These are phyloP conservation scores for Lamprotornis superbus DNA, from an alignment of 2,113 vertebrate genomes.

Conservation along the genomic window DNA sequence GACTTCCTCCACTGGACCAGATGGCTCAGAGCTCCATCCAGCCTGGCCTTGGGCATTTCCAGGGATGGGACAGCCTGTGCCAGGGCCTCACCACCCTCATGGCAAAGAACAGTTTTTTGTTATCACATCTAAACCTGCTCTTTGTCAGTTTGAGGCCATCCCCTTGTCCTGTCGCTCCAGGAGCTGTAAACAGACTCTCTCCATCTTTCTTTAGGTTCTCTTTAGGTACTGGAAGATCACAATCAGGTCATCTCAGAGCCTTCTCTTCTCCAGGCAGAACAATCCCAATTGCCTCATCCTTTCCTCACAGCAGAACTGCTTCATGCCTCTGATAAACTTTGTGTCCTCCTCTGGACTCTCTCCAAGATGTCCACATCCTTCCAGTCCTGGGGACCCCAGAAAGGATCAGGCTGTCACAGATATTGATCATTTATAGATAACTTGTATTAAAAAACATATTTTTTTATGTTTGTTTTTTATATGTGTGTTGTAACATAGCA, in stretches of 20 bases:
- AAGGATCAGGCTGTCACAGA: neutral
- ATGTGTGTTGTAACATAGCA: rapidly evolving
- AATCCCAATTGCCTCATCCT: neutral
- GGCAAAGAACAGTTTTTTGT: neutral
- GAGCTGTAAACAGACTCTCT: neutral
- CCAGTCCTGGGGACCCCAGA: neutral
- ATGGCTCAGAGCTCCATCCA: neutral
- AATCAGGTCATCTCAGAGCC: neutral
- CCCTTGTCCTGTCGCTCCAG: neutral
- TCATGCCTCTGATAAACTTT: neutral
- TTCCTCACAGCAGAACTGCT: neutral
- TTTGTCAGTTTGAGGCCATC: neutral
- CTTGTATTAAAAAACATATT: neutral
- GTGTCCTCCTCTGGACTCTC: neutral
- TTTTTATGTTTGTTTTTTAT: neutral
- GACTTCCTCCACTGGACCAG: neutral
- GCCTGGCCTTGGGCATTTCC: neutral
- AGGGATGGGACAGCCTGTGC: neutral
- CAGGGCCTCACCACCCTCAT: neutral
- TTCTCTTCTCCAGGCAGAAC: neutral
- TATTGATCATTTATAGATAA: neutral
- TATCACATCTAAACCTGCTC: neutral
- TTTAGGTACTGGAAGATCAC: neutral
- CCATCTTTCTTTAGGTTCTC: neutral
- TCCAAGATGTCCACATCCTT: neutral